Evolutionary conservation across 1,140 invertebrate species (phyloP).

Genomic region (Proales similis): DNA sequence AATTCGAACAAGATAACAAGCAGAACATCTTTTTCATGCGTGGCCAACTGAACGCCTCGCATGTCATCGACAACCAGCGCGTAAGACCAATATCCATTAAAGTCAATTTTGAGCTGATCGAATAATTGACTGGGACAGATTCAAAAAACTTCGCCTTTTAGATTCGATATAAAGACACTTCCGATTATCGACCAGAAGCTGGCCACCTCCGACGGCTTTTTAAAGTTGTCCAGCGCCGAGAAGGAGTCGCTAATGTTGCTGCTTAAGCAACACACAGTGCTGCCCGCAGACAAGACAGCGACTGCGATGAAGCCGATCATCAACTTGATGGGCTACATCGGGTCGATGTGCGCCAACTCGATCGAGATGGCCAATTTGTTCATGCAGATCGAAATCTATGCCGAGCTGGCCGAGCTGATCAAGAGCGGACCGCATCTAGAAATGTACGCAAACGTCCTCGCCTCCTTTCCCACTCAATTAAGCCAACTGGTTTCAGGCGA

Average conservation of each 20-base stretch:
- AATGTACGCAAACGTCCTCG: background rate
- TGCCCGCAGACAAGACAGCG: background rate
- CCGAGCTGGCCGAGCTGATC: slow-evolving; percentile 8
- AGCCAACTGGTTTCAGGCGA: background rate
- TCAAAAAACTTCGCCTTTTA: slow-evolving; percentile 45
- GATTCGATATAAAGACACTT: slow-evolving; percentile 48
- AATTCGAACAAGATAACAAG: slow-evolving; percentile 6
- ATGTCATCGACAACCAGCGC: slow-evolving; percentile 30
- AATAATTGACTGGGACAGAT: no score
- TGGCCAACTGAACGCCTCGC: slow-evolving; percentile 22
- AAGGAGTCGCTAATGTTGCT: slow-evolving; percentile 44
- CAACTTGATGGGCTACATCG: slow-evolving; percentile 49
- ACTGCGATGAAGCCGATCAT: slow-evolving; percentile 39
- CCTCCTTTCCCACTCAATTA: background rate
- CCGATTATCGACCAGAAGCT: slow-evolving; percentile 40
- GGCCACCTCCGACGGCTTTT: slow-evolving; percentile 44
- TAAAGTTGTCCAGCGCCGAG: slow-evolving; percentile 46
- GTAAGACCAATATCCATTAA: no score
- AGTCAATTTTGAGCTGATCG: no score
- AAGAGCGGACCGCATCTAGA: slow-evolving; percentile 30
- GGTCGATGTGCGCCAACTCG: slow-evolving; percentile 39
- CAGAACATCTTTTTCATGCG: slow-evolving; percentile 18
- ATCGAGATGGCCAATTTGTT: slow-evolving; percentile 13
- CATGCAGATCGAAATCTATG: slow-evolving; percentile 10
- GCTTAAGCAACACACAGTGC: slow-evolving; percentile 42